phyloP scores from a whole-genome alignment of 2,888 invertebrate genomes.

The Ophion ellenae region DNA sequence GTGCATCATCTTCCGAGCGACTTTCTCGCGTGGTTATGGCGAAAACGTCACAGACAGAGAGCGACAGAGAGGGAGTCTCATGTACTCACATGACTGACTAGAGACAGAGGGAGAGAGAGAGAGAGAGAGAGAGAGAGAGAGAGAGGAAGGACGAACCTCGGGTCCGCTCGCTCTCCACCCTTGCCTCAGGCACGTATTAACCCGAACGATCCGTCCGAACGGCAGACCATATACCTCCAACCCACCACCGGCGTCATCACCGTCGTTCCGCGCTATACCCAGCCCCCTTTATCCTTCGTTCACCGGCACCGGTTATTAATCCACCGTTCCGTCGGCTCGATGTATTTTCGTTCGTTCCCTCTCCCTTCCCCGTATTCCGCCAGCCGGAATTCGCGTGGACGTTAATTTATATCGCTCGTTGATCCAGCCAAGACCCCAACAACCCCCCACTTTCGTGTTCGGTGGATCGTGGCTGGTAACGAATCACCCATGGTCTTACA shows the following conservation, averaged over 20 bases:
- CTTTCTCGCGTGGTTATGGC: slow-evolving; percentile 48
- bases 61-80: neutral
- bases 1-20: slow-evolving; percentile 76
- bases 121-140: neutral
- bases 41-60: slow-evolving; percentile 10
- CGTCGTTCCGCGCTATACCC: slow-evolving; percentile 45
- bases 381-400: slow-evolving; percentile 51
- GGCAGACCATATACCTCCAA: slow-evolving; percentile 38
- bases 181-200: slow-evolving; percentile 52
- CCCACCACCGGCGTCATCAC: slow-evolving; percentile 37
- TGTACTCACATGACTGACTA: too few relatives aligned
- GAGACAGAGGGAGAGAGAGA: neutral
- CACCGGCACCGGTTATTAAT: slow-evolving; percentile 71
- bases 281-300: slow-evolving; percentile 44
- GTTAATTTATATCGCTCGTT: slow-evolving; percentile 68
- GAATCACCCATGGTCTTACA: slow-evolving; percentile 28
- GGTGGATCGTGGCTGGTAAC: slow-evolving; percentile 14
- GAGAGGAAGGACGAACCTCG: slow-evolving; percentile 35
- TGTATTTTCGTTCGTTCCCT: slow-evolving; percentile 70
- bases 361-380: slow-evolving; percentile 30
- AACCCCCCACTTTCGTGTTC: neutral
- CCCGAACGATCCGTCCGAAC: slow-evolving; percentile 44
- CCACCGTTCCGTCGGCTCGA: slow-evolving; percentile 67
- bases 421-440: slow-evolving; percentile 42
- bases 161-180: slow-evolving; percentile 49